Percentiles rank a stretch among this genome's conserved stretches.
phyloP scores from a whole-genome alignment of 2,113 vertebrate species.

The Phylloscopus trochilus region DNA sequence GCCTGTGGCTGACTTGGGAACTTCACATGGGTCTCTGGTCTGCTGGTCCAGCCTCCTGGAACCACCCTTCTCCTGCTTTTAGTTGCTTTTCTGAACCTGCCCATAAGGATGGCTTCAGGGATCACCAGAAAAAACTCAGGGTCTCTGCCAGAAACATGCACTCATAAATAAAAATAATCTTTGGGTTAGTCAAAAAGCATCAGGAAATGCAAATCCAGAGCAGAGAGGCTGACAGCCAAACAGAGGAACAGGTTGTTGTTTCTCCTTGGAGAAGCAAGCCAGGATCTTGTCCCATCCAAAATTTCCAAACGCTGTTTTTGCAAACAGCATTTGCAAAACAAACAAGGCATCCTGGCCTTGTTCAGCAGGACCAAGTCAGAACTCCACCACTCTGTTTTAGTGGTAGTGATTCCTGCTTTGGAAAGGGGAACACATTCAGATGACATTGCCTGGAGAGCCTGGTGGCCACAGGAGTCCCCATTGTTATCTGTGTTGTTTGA shows the following conservation, averaged over 20 bases:
- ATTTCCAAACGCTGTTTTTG: neutral
- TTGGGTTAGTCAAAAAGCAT: neutral
- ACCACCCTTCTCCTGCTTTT: neutral
- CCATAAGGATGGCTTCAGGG: neutral
- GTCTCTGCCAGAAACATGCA: neutral
- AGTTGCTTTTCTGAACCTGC: neutral
- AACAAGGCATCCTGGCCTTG: no score
- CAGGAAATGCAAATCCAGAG: neutral
- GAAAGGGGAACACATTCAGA: neutral
- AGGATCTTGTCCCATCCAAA: neutral
- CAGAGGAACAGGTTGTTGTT: neutral
- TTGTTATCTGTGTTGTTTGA: neutral
- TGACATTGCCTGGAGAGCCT: neutral
- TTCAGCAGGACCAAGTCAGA: neutral
- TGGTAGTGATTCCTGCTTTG: neutral
- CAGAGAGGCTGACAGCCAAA: neutral
- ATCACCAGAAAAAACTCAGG: neutral
- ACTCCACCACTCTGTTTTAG: neutral
- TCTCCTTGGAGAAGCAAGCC: neutral
- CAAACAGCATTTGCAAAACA: neutral
- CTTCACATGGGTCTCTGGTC: neutral
- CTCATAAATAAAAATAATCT: neutral
- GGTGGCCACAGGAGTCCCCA: neutral
- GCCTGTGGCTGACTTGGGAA: neutral
- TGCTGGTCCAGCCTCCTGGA: neutral